Conservation (phyloP, 2,888 invertebrate genomes). For the Ectobius pallidus region DNA sequence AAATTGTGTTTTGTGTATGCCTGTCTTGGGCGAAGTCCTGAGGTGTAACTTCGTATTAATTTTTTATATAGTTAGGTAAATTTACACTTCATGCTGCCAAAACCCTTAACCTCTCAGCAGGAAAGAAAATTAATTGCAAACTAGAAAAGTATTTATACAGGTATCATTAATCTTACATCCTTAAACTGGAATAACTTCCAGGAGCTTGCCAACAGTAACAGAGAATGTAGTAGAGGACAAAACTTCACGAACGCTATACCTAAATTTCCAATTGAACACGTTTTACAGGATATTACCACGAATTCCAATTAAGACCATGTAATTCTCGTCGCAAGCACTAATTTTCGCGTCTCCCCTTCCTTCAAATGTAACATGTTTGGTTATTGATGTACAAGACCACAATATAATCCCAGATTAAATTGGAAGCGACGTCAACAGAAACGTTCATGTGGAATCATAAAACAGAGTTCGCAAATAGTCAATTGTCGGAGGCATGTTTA, state of each 20-base stretch:
- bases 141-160: no score
- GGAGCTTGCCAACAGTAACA: no score
- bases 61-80: no score
- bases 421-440: background rate
- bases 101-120: no score
- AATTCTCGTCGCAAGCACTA: constrained; percentile 14
- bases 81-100: no score
- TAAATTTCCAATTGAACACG: constrained; percentile 19
- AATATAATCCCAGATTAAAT: background rate
- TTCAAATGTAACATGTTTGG: background rate
- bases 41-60: no score
- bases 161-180: no score
- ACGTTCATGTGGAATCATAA: background rate
- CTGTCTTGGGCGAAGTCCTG: no score
- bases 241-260: background rate
- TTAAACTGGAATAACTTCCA: no score
- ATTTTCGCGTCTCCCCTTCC: constrained; percentile 15
- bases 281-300: constrained; percentile 25
- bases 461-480: background rate
- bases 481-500: background rate
- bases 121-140: no score
- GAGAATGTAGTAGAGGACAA: background rate
- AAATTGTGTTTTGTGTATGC: no score
- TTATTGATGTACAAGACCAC: background rate
- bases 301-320: constrained; percentile 29